Percentiles rank a stretch among this genome's conserved stretches.
Conservation (phyloP, 2,113 vertebrate species). For the Pelecanoides urinatrix region DNA sequence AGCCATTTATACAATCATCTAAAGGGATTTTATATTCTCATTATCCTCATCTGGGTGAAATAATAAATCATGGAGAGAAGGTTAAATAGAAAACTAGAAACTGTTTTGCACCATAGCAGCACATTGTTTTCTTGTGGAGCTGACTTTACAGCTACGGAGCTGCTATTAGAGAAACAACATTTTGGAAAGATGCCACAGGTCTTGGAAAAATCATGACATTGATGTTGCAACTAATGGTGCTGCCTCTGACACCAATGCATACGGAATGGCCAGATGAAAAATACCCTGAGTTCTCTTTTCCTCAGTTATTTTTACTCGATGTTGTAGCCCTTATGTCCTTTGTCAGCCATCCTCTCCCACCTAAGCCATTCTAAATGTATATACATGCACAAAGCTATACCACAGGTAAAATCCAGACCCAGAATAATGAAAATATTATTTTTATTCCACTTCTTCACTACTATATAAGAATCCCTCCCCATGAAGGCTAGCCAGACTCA, state of each 20-base stretch:
- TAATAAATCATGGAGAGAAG: background rate
- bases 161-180: background rate
- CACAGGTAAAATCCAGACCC: background rate
- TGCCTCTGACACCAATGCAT: background rate
- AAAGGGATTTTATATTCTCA: background rate
- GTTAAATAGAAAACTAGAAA: background rate
- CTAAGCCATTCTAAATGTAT: background rate
- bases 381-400: background rate
- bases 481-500: background rate
- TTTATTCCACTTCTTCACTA: background rate
- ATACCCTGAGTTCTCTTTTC: accelerated
- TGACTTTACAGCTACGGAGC: background rate
- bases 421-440: background rate
- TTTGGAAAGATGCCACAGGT: background rate
- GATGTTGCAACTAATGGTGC: accelerated
- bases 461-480: background rate
- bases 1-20: background rate
- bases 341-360: background rate
- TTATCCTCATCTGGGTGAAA: background rate
- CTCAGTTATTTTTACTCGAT: background rate
- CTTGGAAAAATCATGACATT: background rate
- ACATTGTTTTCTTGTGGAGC: background rate
- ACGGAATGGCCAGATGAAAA: background rate
- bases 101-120: background rate
- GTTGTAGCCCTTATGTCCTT: background rate